phyloP scores from a whole-genome alignment of 2,797 vertebrate genomes.

The Phyllotis vaccarum region DNA sequence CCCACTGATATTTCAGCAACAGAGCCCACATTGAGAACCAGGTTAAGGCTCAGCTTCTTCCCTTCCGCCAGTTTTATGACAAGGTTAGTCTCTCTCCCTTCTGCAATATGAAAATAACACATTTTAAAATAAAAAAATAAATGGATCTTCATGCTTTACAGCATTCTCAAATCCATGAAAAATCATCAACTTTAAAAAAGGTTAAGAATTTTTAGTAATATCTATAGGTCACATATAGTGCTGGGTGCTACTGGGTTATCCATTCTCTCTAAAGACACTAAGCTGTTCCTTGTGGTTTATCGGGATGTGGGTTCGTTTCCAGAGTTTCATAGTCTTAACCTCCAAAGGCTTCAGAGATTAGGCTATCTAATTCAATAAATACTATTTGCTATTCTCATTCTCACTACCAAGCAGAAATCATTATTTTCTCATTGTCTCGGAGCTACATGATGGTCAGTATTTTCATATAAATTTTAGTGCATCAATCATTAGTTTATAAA shows the following conservation, averaged over 20 bases:
- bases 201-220: neutral
- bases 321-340: neutral
- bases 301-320: neutral
- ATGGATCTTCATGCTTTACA: neutral
- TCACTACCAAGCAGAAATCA: neutral
- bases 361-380: neutral
- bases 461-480: neutral
- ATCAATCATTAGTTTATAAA: neutral
- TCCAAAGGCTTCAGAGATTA: neutral
- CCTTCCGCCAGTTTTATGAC: neutral
- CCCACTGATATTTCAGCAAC: neutral
- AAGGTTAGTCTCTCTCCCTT: neutral
- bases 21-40: neutral
- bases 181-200: neutral
- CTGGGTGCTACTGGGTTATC: neutral
- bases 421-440: neutral
- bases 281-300: neutral
- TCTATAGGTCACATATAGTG: neutral
- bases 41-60: neutral
- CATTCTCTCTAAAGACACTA: neutral
- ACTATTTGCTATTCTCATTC: neutral
- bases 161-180: neutral
- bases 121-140: no score
- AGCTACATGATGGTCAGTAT: neutral
- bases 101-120: neutral